Evolutionary conservation across 2,888 invertebrate genomes (phyloP).

Genomic region (Neoascia interrupta): DNA sequence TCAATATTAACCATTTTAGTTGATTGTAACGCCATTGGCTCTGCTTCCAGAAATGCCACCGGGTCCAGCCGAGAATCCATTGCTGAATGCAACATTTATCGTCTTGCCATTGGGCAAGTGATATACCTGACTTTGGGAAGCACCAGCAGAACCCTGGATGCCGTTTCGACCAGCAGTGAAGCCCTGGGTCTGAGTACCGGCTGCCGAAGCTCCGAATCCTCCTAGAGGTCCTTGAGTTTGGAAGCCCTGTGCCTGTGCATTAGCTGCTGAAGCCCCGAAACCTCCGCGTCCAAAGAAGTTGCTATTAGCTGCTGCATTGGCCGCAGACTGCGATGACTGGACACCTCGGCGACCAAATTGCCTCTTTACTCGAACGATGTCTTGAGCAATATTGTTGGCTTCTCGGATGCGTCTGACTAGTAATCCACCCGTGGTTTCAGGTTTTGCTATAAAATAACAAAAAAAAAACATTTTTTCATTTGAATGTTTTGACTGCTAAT

Average conservation of each 20-base stretch:
- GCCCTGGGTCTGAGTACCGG: conserved; percentile 77
- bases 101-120: conserved; percentile 79
- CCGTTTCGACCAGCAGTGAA: conserved; percentile 74
- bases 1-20: too few relatives aligned
- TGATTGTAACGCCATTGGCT: conserved; percentile 74
- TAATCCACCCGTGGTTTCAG: too few relatives aligned
- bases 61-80: conserved; percentile 76
- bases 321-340: conserved; percentile 75
- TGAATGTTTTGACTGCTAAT: too few relatives aligned
- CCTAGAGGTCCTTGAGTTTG: conserved; percentile 75
- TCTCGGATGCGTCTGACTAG: too few relatives aligned
- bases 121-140: conserved; percentile 78
- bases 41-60: conserved; percentile 70
- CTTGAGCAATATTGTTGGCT: too few relatives aligned
- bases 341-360: too few relatives aligned
- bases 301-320: conserved; percentile 75
- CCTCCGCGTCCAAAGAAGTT: conserved; percentile 71
- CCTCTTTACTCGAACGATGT: too few relatives aligned
- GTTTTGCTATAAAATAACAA: too few relatives aligned
- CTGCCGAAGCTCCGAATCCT: conserved; percentile 78
- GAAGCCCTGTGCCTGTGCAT: conserved; percentile 78
- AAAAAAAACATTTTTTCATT: too few relatives aligned
- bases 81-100: conserved; percentile 77
- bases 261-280: conserved; percentile 75
- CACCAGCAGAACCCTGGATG: conserved; percentile 76